A percentile compares a stretch with the other conserved stretches of the same genome.
Evolutionary conservation across 2,113 vertebrate genomes (phyloP).

Genomic region (Misgurnus mizolepis): DNA sequence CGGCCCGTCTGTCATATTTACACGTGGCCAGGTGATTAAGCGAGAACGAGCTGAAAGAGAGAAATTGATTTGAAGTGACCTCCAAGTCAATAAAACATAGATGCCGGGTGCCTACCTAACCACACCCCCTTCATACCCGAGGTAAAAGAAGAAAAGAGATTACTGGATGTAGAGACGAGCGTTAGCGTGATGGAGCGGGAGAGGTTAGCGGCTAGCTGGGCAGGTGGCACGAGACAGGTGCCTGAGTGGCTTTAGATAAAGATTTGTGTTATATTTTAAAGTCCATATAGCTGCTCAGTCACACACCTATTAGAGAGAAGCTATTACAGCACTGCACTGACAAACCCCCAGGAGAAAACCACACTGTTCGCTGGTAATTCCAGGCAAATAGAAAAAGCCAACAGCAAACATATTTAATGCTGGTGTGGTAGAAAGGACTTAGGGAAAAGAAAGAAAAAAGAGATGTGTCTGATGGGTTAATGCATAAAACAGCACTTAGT

Average conservation of each 20-base stretch:
- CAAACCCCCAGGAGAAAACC: constrained; percentile 75
- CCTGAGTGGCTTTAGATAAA: constrained; percentile 77
- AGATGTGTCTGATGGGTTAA: too few species aligned
- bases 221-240: constrained; percentile 64
- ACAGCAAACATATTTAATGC: constrained; percentile 79
- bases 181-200: constrained; percentile 43
- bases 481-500: too few species aligned
- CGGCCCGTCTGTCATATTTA: constrained; percentile 33
- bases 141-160: constrained; percentile 45
- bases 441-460: background rate
- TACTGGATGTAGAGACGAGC: constrained; percentile 30
- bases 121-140: background rate
- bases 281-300: constrained; percentile 77
- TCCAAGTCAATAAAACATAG: constrained; percentile 53
- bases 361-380: constrained; percentile 82
- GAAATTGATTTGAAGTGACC: constrained; percentile 43
- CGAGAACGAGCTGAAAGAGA: constrained; percentile 34
- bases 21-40: constrained; percentile 43
- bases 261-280: constrained; percentile 85
- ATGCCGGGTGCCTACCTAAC: constrained; percentile 21
- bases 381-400: constrained; percentile 76
- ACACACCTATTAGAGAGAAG: constrained; percentile 79
- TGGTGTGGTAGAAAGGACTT: constrained; percentile 45
- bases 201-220: constrained; percentile 41
- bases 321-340: constrained; percentile 68